Evolutionary conservation across 35 echinoderm and acorn worm species (phyloP), one percentile per base, ranked within the genome.

Genomic region (Chiridota heheva): DNA sequence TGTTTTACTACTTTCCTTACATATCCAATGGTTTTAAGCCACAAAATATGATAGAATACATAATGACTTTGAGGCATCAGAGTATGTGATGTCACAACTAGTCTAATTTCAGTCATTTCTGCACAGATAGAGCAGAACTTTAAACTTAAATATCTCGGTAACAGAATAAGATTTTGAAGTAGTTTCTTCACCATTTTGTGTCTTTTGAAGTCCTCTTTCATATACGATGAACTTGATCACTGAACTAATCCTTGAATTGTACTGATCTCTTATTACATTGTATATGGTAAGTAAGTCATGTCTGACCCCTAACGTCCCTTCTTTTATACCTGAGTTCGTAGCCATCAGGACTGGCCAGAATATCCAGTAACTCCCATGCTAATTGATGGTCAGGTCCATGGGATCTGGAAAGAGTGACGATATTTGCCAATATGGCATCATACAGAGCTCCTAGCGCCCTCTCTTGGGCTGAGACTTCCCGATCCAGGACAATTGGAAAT

Each of bases 391-490:
- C 47, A 7, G 41, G 56, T 16, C 65, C 44, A 0, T 39, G 81
- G 2, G 75, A 60, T 34, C 43, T 68, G 27, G 55, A 81, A 2
- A 16, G 35, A 20, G 58, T 33, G 30, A 75, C 79, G 3, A 96
- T 67, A 16, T 72, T 60, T 16, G 73, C 66, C 5, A 96, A 30
- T 1, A 90, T 38, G 22, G 83, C 63, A 3, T 81, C 74, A 55
- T 86, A 61, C 18, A 85, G 28, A 1, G 82, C 31, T 60, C 92
- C 78, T 0, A 98, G 75, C 42, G 89, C 84, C 77, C 78, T 88
- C 64, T 98, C 95, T n/a, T 91, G 90, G 25, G 84, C 89, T 7
- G 84, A 72, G 1, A 81, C 42, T 43, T 98, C 95, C 29, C 72
- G 71, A 58, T 98, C 95, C 1, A 83, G 20, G 4, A 98, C 95